Evolutionary conservation across 2,888 invertebrate species (phyloP).

Genomic region (Coelinius sp.): DNA sequence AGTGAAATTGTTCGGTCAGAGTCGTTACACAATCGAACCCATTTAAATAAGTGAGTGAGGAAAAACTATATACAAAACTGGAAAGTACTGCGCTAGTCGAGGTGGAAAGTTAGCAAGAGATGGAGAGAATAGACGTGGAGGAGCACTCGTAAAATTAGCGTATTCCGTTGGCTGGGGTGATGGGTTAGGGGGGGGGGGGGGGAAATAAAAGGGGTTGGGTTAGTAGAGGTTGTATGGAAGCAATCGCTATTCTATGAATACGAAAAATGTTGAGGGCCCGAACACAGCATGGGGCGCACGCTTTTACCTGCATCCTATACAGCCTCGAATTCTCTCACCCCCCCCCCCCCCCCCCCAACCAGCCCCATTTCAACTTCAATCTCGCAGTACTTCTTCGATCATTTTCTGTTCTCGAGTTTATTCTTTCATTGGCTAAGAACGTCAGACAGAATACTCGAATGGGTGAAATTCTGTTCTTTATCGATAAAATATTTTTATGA

Average conservation of each 20-base stretch:
- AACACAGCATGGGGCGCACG: constrained; percentile 33
- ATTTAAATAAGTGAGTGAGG: constrained; percentile 42
- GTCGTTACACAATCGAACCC: constrained; percentile 40
- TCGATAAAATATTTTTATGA: constrained; percentile 19
- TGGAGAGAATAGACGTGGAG: constrained; percentile 37
- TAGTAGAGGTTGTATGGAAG: constrained; percentile 50
- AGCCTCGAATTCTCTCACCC: constrained; percentile 10
- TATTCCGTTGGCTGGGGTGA: constrained; percentile 56
- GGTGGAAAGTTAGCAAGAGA: constrained; percentile 25
- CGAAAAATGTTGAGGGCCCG: constrained; percentile 58
- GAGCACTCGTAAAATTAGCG: constrained; percentile 62
- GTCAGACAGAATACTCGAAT: constrained; percentile 21
- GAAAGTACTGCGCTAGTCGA: constrained; percentile 7
- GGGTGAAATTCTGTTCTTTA: constrained; percentile 13
- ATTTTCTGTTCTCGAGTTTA: constrained; percentile 29
- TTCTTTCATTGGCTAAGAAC: constrained; percentile 12
- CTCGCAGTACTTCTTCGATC: not conserved
- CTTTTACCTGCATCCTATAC: constrained; percentile 36
- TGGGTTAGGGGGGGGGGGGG: constrained; percentile 50
- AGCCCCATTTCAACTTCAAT: not conserved
- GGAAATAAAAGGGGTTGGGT: constrained; percentile 34
- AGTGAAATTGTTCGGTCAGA: constrained; percentile 36
- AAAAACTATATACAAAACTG: constrained; percentile 23
- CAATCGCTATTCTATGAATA: constrained; percentile 67
- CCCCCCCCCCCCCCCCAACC: constrained; percentile 12